phyloP scores from a whole-genome alignment of 2,888 invertebrate genomes.

The Pollenia labialis region DNA sequence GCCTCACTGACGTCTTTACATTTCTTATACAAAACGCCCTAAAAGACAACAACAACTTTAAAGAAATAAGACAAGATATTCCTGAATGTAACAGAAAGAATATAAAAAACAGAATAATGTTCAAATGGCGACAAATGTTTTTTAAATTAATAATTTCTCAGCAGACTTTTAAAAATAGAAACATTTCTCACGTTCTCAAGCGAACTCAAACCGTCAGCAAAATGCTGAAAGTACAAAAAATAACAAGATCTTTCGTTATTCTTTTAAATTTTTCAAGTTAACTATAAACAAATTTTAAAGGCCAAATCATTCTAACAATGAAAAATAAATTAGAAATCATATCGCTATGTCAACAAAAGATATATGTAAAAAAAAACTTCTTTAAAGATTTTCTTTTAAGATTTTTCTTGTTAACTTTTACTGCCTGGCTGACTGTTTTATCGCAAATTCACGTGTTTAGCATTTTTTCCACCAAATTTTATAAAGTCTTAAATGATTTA shows the following conservation, averaged over 20 bases:
- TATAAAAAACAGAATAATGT: too few species aligned
- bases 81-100: background rate
- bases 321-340: background rate
- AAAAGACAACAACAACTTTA: background rate
- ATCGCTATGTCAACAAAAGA: background rate
- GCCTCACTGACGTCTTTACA: background rate
- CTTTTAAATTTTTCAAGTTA: too few species aligned
- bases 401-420: conserved; percentile 25
- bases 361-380: background rate
- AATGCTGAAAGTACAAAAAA: too few species aligned
- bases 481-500: background rate
- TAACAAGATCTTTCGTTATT: too few species aligned
- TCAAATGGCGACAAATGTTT: conserved; percentile 14
- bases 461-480: background rate
- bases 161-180: conserved; percentile 5
- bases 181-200: background rate
- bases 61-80: background rate
- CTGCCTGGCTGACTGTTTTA: conserved; percentile 1
- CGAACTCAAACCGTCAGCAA: background rate
- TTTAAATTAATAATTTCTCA: conserved; percentile 6
- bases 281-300: too few species aligned
- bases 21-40: background rate
- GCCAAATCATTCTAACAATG: too few species aligned
- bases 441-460: background rate
- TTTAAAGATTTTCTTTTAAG: background rate